phyloP scores from a whole-genome alignment of 1,140 invertebrate genomes.

The Ridgeia piscesae region DNA sequence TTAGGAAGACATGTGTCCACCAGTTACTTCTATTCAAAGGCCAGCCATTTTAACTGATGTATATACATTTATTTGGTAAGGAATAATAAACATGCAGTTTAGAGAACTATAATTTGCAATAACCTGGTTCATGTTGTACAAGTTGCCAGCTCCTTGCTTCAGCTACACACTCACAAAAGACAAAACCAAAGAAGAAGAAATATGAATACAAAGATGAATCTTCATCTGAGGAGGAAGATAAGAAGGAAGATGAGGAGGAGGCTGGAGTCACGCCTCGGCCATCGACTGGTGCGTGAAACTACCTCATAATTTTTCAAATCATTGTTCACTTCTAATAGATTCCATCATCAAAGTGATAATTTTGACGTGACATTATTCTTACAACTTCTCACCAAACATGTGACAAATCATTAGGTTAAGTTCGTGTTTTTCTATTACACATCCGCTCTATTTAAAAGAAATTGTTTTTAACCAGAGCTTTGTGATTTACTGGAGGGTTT shows the following conservation, averaged over 20 bases:
- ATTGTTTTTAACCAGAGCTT: too few species aligned
- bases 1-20: background rate
- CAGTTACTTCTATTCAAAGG: background rate
- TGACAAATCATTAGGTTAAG: too few species aligned
- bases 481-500: too few species aligned
- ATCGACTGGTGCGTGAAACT: background rate
- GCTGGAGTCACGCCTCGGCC: background rate
- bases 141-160: background rate
- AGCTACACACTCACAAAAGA: background rate
- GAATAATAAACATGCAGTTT: background rate
- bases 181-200: conserved; percentile 2
- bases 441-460: too few species aligned
- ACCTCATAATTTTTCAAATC: background rate
- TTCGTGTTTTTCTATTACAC: too few species aligned
- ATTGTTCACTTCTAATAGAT: too few species aligned
- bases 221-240: background rate
- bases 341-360: too few species aligned
- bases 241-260: conserved; percentile 10
- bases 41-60: background rate
- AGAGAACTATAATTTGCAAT: background rate
- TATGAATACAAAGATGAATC: background rate
- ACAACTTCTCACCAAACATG: too few species aligned
- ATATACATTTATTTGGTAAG: background rate
- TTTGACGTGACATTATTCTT: too few species aligned
- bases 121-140: background rate